Base-by-base conservation (phyloP, 2,113 vertebrate genomes). In the Anoura caudifer region DNA sequence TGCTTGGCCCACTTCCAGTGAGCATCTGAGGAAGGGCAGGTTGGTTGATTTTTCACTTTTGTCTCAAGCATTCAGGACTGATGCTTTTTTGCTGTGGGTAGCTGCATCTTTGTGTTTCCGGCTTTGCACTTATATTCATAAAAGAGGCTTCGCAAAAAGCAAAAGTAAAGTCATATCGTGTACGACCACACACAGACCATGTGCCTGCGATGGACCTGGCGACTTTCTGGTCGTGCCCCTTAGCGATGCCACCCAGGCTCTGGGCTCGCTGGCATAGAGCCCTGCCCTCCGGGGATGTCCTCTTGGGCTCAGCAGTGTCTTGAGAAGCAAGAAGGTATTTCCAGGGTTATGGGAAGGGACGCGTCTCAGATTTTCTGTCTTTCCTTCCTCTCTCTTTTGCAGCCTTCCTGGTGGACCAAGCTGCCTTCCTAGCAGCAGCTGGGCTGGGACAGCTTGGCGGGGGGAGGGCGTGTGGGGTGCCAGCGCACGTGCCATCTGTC, bases 401-500 rank as follows among this genome's bases (percentile, higher is more conserved):
- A 8, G 59, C 43, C 73, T 90, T 80, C 63, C 61, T 54, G 87
- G 89, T 87, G n/a, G 91, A 14, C 94, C 31, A 47, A 3, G 19
- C 72, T 83, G 73, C 79, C n/a, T 80, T 65, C 87, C 33, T 5
- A 11, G 61, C 19, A 41, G 91, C 95, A 96, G 87, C 96, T 69
- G 47, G 76, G 81, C 0, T 3, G 70, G 90, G 90, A 56, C 4
- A 1, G 77, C 38, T 10, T 28, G 87, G 87, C n/a, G 16, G 38
- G 61, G 87, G 70, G 65, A 59, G 94, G 72, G 41, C 3, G 7
- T 9, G 67, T 85, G 70, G 36, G 61, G 85, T 2, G 36, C 81
- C 77, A 91, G 95, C 72, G 31, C 61, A 43, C 5, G 17, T 59
- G 8, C 96, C 95, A 83, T 95, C 96, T 97, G 92, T 87, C 47